Conservation (phyloP, 2,113 vertebrate genomes). For the Tamias sibiricus region DNA sequence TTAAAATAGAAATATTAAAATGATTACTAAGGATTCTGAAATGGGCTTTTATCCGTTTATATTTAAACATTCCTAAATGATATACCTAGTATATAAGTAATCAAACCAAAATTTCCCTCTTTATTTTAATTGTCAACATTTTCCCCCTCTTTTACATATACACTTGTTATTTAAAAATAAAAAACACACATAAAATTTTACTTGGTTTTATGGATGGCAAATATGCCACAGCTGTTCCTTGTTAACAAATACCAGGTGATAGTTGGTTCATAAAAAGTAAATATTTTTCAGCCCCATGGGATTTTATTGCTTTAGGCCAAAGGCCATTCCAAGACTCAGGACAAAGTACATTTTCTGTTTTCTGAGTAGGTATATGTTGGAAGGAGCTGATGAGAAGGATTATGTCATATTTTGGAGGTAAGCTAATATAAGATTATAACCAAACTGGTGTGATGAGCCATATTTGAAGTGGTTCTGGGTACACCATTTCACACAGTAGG, state of each 20-base stretch:
- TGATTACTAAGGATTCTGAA: not conserved
- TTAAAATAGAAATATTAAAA: constrained; percentile 47
- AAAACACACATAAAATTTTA: not conserved
- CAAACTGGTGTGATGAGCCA: not conserved
- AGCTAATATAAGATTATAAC: not conserved
- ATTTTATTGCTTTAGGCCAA: constrained; percentile 49
- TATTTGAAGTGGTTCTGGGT: not conserved
- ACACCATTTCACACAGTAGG: constrained; percentile 43
- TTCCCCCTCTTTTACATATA: not conserved
- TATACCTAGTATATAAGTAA: not conserved
- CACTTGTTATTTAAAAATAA: constrained; percentile 32
- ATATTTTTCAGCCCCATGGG: not conserved
- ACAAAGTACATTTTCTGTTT: not conserved
- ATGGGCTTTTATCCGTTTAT: not conserved
- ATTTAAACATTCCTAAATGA: constrained; percentile 20
- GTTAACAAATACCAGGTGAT: not conserved
- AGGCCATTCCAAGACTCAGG: not conserved
- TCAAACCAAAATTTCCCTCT: not conserved
- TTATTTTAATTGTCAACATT: not conserved
- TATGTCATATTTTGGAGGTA: not conserved
- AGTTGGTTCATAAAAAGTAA: constrained; percentile 22
- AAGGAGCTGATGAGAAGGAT: constrained; percentile 22
- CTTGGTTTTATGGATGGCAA: not conserved
- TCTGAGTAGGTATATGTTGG: not conserved
- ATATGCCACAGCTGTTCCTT: not conserved